These are phyloP conservation scores for Arrhopalites spinosus DNA, from an alignment of 2,888 invertebrate species.

Conservation along the genomic window DNA sequence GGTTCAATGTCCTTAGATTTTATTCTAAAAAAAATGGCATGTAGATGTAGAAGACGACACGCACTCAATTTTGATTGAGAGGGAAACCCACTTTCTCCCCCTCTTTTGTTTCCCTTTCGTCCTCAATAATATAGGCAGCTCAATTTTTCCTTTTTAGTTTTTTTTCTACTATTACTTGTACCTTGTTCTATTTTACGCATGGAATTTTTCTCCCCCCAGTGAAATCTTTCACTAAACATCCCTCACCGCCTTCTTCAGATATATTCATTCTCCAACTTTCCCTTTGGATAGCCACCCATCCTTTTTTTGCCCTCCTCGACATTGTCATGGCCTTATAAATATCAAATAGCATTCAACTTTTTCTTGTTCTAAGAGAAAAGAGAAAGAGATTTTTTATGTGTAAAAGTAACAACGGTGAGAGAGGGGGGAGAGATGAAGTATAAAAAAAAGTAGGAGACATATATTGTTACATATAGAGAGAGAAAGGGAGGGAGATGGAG, in stretches of 20 bases:
- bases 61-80: no score
- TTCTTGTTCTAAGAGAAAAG: not conserved
- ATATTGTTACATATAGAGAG: no score
- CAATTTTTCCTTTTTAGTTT: no score
- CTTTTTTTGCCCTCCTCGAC: constrained; percentile 8
- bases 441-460: no score
- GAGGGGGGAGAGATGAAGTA: not conserved
- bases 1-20: no score
- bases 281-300: not conserved
- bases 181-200: not conserved
- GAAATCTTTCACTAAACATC: not conserved
- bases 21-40: no score
- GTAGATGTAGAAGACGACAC: no score
- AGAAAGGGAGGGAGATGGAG: not conserved
- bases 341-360: not conserved
- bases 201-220: not conserved
- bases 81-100: no score
- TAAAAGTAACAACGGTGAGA: constrained; percentile 4
- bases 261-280: not conserved
- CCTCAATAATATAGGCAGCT: no score
- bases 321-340: not conserved
- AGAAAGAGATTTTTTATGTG: not conserved
- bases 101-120: no score
- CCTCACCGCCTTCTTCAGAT: not conserved
- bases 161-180: no score